Evolutionary conservation across 2,888 invertebrate genomes (phyloP).

Genomic region (Gasteruption jaculator): DNA sequence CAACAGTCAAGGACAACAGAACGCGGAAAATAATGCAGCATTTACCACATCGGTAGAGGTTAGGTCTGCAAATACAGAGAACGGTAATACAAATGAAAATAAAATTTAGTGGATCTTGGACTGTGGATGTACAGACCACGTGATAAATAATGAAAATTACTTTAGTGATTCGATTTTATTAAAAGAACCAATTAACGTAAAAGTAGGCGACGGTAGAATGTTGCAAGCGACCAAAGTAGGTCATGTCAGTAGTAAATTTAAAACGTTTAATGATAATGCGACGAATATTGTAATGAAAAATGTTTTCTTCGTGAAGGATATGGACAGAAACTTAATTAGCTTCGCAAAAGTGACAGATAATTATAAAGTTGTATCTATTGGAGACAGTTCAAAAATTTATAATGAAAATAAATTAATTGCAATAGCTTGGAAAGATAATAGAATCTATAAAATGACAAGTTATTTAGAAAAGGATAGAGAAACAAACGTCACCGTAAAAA

Average conservation of each 20-base stretch:
- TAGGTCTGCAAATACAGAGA: not conserved
- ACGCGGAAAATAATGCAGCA: not conserved
- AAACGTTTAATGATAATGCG: not conserved
- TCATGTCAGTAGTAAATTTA: slow-evolving; percentile 4
- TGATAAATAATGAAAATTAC: slow-evolving; percentile 22
- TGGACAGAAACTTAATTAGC: no score
- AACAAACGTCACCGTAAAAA: no score
- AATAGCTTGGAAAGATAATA: no score
- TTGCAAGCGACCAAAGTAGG: slow-evolving; percentile 15
- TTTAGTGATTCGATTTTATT: slow-evolving; percentile 13
- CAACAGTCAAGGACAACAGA: not conserved
- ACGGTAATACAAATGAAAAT: not conserved
- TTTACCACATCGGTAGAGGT: not conserved
- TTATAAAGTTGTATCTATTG: no score
- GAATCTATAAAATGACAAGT: no score
- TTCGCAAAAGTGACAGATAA: no score
- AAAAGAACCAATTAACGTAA: slow-evolving; percentile 17
- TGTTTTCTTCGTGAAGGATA: no score
- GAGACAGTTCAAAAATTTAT: no score
- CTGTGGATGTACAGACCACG: slow-evolving; percentile 22
- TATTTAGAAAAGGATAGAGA: no score
- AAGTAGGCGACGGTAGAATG: slow-evolving; percentile 10
- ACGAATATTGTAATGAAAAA: no score
- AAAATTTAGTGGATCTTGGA: slow-evolving; percentile 15
- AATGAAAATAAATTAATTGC: no score